Conservation (phyloP, 2,113 vertebrate species). For the Gavia stellata region DNA sequence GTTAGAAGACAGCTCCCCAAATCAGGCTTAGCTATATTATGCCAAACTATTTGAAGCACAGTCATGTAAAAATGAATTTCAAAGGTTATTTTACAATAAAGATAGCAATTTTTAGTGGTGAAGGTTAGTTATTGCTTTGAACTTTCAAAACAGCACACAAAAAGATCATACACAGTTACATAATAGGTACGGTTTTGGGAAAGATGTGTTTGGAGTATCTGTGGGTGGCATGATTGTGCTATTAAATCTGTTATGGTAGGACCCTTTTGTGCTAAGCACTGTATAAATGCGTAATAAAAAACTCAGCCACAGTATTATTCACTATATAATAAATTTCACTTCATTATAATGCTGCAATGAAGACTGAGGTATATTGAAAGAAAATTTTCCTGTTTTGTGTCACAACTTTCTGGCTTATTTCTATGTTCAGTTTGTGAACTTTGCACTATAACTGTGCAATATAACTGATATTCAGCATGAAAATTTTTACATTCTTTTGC, state of each 20-base stretch:
- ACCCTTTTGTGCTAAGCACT: slow-evolving; percentile 13
- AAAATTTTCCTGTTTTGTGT: background rate
- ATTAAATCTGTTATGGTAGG: slow-evolving; percentile 22
- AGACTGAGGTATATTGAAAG: background rate
- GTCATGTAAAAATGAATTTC: background rate
- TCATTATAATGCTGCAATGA: background rate
- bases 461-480: background rate
- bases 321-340: background rate
- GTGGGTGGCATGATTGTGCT: slow-evolving; percentile 31
- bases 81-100: slow-evolving; percentile 12
- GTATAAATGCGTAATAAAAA: background rate
- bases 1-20: background rate
- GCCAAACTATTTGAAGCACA: background rate
- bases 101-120: background rate
- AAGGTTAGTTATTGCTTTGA: slow-evolving; percentile 6
- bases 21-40: background rate
- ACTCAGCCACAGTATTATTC: background rate
- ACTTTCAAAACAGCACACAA: background rate
- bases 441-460: background rate
- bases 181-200: slow-evolving; percentile 25
- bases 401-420: background rate
- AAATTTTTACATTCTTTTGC: background rate
- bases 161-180: slow-evolving; percentile 19
- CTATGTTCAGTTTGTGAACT: background rate
- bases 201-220: slow-evolving; percentile 12